Conservation (phyloP, 2,113 vertebrate species). For the Rhabdomys dilectus region DNA sequence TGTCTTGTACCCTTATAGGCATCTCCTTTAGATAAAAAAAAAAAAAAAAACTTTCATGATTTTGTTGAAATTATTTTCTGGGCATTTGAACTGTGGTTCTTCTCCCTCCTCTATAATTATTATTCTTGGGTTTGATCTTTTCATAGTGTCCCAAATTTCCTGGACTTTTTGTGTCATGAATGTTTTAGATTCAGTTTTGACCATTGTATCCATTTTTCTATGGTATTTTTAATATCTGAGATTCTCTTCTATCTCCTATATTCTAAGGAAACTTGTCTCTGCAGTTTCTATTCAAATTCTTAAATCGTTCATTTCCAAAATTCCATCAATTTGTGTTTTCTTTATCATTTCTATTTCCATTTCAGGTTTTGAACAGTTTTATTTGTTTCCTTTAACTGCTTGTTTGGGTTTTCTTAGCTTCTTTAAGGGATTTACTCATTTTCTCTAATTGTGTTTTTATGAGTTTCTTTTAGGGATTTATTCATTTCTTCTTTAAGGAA, state of each 20-base stretch:
- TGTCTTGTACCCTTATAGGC: neutral
- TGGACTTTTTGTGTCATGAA: neutral
- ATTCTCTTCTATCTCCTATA: neutral
- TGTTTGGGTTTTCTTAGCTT: neutral
- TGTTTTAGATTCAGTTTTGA: neutral
- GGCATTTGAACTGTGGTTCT: neutral
- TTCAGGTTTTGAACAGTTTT: neutral
- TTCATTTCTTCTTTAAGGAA: neutral
- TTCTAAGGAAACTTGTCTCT: neutral
- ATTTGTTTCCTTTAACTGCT: neutral
- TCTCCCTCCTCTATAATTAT: neutral
- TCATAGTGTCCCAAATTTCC: neutral
- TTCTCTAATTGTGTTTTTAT: neutral
- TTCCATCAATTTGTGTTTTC: neutral
- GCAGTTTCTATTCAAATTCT: neutral
- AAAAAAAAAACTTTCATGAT: neutral
- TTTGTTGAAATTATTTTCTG: neutral
- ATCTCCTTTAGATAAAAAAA: neutral
- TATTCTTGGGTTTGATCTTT: neutral
- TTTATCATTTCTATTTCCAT: neutral
- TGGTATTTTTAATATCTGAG: neutral
- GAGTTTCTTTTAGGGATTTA: neutral
- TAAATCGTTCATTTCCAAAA: neutral
- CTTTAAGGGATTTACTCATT: neutral
- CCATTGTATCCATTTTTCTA: neutral